Evolutionary conservation across 1,140 invertebrate species (phyloP).

Genomic region (Odontomachus brunneus): DNA sequence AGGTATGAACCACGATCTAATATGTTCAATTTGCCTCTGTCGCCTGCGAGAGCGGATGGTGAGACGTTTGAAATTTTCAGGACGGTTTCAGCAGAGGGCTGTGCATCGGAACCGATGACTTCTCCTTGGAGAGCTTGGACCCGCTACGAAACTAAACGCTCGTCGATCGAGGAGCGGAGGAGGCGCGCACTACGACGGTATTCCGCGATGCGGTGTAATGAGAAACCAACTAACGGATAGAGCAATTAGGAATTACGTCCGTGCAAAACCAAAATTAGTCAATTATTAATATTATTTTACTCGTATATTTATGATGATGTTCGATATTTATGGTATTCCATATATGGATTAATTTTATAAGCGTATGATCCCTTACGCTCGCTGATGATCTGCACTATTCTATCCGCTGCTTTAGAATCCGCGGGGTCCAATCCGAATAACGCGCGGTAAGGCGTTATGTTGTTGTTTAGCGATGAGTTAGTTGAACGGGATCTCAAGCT

Average conservation of each 20-base stretch:
- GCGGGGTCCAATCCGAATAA: conserved; percentile 20
- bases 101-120: conserved; percentile 93
- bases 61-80: conserved; percentile 85
- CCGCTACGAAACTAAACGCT: conserved; percentile 87
- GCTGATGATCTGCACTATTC: conserved; percentile 35
- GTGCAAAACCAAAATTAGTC: conserved; percentile 82
- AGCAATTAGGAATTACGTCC: conserved; percentile 71
- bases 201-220: conserved; percentile 55
- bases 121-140: conserved; percentile 94
- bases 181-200: conserved; percentile 4
- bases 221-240: conserved; percentile 64
- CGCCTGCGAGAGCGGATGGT: not conserved
- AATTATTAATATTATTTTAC: conserved; percentile 76
- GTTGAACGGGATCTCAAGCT: conserved; percentile 43
- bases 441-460: conserved; percentile 14
- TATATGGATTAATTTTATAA: conserved; percentile 59
- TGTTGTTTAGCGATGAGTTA: conserved; percentile 31
- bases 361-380: conserved; percentile 28
- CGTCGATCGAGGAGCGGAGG: conserved; percentile 7
- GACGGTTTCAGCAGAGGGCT: conserved; percentile 93
- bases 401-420: conserved; percentile 38
- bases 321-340: conserved; percentile 76
- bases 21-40: not conserved
- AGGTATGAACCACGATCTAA: conserved; percentile 87
- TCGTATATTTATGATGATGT: conserved; percentile 76